Evolutionary conservation across 2,888 invertebrate genomes (phyloP), one percentile per base, ranked within the genome.

Genomic region (Octonoba sinensis): DNA sequence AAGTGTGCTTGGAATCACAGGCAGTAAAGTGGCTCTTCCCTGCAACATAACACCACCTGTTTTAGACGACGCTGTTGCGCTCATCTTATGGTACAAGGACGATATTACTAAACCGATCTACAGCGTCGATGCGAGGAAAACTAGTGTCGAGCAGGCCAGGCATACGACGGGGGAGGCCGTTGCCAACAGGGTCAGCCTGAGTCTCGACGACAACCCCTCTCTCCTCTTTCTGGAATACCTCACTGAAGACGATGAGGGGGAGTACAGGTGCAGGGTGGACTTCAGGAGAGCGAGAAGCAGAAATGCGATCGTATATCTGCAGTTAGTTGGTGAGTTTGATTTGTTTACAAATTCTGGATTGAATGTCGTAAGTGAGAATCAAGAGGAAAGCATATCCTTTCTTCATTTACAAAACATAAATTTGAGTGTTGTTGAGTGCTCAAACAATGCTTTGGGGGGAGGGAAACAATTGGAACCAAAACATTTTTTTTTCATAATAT

Each of bases 231-330:
- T 85, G 24, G 81, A 85, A 64, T 54, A 62, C 49, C 93, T 96
- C 87, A 93, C 94, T 89, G 91, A 95, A 59, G 93, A 93, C 88
- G 96, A 96, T 89, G 95, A 96, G 88, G 95, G 95, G 87, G 92
- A 95, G 86, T 96, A 96, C 91, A 92, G 96, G 84, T 96, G 96
- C 89, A 91, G 96, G 84, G 94, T 96, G 86, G 96, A 96, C 91
- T 96, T 95, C 91, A 91, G 94, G 85, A 95, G 95, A 89, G 94
- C 95, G 85, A 95, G 95, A 90, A 95, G 96, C 83, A 93, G 95
- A 88, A 95, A 94, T 90, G 94, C 94, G 89, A 92, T 94, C 87
- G 95, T 95, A 90, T 96, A 95, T 90, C 92, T 96, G 87, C 95
- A 95, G 85, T 94, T 96, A 85, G 94, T 96, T 87, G 95, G 96